These are phyloP conservation scores for Malacosoma neustria DNA, from an alignment of 2,888 invertebrate genomes.

Conservation along the genomic window DNA sequence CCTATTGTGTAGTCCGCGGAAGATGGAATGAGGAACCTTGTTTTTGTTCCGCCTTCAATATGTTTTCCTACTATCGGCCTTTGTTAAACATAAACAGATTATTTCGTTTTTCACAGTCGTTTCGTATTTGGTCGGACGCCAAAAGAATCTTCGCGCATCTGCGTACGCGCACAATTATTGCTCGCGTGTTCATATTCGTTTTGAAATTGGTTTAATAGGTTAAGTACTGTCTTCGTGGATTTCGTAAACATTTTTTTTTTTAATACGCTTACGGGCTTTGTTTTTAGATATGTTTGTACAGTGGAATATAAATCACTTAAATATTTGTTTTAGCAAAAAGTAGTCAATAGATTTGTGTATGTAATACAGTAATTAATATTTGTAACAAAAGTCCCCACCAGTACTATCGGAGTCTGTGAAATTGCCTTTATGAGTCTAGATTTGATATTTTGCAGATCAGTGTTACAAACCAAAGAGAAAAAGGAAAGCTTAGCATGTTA, in stretches of 20 bases:
- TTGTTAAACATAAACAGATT: constrained; percentile 25
- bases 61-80: constrained; percentile 32
- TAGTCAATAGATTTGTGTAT: too few species aligned
- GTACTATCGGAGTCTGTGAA: too few species aligned
- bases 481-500: too few species aligned
- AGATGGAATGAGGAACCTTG: constrained; percentile 40
- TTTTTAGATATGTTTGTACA: too few species aligned
- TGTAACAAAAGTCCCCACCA: too few species aligned
- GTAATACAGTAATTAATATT: too few species aligned
- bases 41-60: constrained; percentile 30
- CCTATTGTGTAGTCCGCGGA: constrained; percentile 26
- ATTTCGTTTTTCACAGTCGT: constrained; percentile 23
- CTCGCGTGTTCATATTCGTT: neutral
- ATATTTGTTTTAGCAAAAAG: too few species aligned
- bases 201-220: constrained; percentile 1
- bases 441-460: too few species aligned
- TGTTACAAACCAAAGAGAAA: too few species aligned
- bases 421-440: too few species aligned
- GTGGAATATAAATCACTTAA: too few species aligned
- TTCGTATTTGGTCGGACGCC: constrained; percentile 37
- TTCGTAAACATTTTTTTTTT: neutral
- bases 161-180: neutral
- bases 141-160: constrained; percentile 21
- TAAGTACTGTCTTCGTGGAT: neutral
- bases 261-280: neutral